Evolutionary conservation across 2,113 vertebrate genomes (phyloP), one percentile per base, ranked within the genome.

Genomic region (Recurvirostra avosetta): DNA sequence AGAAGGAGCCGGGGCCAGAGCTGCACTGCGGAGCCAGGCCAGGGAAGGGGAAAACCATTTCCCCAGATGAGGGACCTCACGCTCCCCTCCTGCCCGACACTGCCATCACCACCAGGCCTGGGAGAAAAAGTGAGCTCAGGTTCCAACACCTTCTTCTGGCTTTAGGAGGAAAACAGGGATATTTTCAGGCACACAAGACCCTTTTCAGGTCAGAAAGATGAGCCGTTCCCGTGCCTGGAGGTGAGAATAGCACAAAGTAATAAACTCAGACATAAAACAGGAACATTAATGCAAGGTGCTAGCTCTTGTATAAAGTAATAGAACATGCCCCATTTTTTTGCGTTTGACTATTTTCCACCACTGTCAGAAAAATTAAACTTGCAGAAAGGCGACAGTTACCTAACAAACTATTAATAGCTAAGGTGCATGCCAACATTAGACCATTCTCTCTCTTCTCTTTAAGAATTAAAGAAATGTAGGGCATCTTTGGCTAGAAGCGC

Each of bases 1-100:
- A 55, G 38, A 67, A 76, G 36, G n/a, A 65, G 32, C 22, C 15
- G 18, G 47, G 27, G 4, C 7, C 41, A 38, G 47, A 78, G 13
- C 25, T 78, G 30, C 49, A 13, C 49, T 25, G 49, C 23, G 6
- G 22, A 25, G 49, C 49, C 23, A 22, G 49, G 26, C 12, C 23
- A 18, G 36, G 26, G 59, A 65, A 58, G 14, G 18, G 16, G 3
- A 9, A 79, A 58, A 19, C 11, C 1, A 0, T 66, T 40, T 73
- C 41, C 40, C 40, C 30, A 43, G 11, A 12, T 2, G 10, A 23
- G 40, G 34, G 65, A 59, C 41, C 43, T 45, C 17, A 29, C 7
- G 2, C 12, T 41, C 15, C 22, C 23, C 62, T 23, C 25, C 29
- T 3, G 34, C 36, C 0, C 0, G 0, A n/a, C 0, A 0, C 23